Evolutionary conservation across 2,888 invertebrate species (phyloP).

Genomic region (Norana najaformis): DNA sequence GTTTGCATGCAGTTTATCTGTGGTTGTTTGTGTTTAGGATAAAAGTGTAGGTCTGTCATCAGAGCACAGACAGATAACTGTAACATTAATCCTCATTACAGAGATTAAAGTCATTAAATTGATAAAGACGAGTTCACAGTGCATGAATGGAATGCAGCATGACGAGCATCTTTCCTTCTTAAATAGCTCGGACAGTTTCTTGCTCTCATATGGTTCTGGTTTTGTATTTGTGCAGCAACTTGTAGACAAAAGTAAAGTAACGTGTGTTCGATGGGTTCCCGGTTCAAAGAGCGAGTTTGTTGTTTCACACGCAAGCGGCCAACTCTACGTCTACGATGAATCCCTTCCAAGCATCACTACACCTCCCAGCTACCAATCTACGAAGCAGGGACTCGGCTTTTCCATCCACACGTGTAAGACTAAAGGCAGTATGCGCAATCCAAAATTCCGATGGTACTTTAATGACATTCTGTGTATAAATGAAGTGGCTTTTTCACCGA

Average conservation of each 20-base stretch:
- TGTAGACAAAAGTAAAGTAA: constrained; percentile 91
- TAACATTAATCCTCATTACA: too few species aligned
- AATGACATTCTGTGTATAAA: constrained; percentile 70
- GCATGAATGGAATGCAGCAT: neutral
- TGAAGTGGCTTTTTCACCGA: constrained; percentile 95
- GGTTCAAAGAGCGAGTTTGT: constrained; percentile 89
- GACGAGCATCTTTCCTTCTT: neutral
- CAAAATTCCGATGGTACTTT: constrained; percentile 74
- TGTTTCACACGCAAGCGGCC: constrained; percentile 91
- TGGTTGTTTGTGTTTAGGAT: too few species aligned
- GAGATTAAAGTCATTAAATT: too few species aligned
- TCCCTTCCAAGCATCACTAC: constrained; percentile 81
- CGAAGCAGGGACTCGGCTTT: constrained; percentile 91
- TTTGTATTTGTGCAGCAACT: constrained; percentile 71
- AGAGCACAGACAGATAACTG: too few species aligned
- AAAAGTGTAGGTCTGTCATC: too few species aligned
- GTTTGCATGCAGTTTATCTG: too few species aligned
- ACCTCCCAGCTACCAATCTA: constrained; percentile 89
- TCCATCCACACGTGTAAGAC: constrained; percentile 93
- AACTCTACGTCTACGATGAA: constrained; percentile 95
- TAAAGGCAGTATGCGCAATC: constrained; percentile 86
- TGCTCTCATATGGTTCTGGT: neutral
- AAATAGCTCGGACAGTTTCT: neutral
- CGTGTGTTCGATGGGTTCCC: constrained; percentile 96
- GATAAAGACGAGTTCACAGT: neutral